Conservation (phyloP, 1,140 invertebrate genomes). For the Zaprionus kolodkinae region DNA sequence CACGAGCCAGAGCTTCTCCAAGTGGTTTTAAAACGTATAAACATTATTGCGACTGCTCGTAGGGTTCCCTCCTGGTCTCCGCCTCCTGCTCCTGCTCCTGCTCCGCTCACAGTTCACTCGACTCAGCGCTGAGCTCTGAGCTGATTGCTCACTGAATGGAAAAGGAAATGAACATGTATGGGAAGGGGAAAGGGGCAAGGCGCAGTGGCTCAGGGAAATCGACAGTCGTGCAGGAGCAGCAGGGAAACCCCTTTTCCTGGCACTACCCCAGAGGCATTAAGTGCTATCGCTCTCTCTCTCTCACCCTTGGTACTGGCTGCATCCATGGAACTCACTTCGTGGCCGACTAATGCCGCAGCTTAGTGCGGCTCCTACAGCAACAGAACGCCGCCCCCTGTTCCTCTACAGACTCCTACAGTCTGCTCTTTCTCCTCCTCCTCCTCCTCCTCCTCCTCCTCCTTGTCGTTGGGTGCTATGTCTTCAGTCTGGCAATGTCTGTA, state of each 20-base stretch:
- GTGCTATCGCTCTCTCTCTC: constrained; percentile 29
- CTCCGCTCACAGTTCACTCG: not conserved
- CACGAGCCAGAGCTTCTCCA: constrained; percentile 15
- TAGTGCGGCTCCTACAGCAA: constrained; percentile 22
- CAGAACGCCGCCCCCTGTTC: not conserved
- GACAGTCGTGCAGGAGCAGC: not conserved
- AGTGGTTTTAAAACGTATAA: constrained; percentile 44
- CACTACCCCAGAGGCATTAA: constrained; percentile 40
- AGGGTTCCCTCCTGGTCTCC: not conserved
- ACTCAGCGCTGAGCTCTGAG: constrained; percentile 16
- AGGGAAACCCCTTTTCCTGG: not conserved
- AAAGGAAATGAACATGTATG: constrained; percentile 11
- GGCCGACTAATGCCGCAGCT: constrained; percentile 66
- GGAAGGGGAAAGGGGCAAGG: not conserved
- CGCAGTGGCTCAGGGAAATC: not conserved
- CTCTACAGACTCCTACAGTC: too few relatives aligned
- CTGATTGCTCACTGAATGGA: constrained; percentile 34
- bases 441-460: too few relatives aligned
- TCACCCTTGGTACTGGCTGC: not conserved
- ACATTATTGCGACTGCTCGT: constrained; percentile 52
- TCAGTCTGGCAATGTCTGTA: constrained; percentile 34
- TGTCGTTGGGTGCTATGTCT: not conserved
- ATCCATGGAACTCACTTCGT: constrained; percentile 50
- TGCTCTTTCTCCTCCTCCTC: too few relatives aligned
- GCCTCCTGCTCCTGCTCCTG: not conserved